Percentiles rank a stretch among this genome's conserved stretches.
phyloP scores from a whole-genome alignment of 1,140 invertebrate species.

The Cephus cinctus region DNA sequence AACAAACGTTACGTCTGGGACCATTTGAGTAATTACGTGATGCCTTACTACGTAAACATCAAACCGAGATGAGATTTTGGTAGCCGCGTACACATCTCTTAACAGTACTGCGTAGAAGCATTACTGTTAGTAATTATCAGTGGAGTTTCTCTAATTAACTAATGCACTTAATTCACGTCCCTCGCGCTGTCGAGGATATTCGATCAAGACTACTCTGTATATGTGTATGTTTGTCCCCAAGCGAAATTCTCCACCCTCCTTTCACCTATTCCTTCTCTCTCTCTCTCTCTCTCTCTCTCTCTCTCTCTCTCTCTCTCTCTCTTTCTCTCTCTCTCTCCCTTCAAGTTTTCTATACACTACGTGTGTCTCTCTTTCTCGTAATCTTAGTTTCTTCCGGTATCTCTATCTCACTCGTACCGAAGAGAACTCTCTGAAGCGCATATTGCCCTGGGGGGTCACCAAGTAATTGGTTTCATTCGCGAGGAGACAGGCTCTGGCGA shows the following conservation, averaged over 20 bases:
- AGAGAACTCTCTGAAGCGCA: constrained; percentile 30
- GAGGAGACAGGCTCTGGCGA: constrained; percentile 42
- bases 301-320: constrained; percentile 32
- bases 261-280: constrained; percentile 17
- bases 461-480: constrained; percentile 55
- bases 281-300: constrained; percentile 22
- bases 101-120: too few species aligned
- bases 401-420: constrained; percentile 15
- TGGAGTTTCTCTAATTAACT: constrained; percentile 41
- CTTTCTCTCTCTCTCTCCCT: constrained; percentile 24
- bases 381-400: constrained; percentile 16
- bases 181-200: not conserved
- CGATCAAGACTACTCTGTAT: not conserved
- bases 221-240: constrained; percentile 8
- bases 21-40: too few species aligned
- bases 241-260: constrained; percentile 2
- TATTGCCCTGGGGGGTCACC: constrained; percentile 48
- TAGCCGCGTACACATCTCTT: too few species aligned
- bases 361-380: too few species aligned
- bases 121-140: constrained; percentile 41
- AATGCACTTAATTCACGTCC: constrained; percentile 32
- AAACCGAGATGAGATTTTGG: too few species aligned
- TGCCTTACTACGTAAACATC: too few species aligned
- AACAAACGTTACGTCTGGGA: too few species aligned
- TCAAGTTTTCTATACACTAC: too few species aligned